Evolutionary conservation across 2,888 invertebrate genomes (phyloP), one percentile per base, ranked within the genome.

Genomic region (Rhimphoctona megacephalus): DNA sequence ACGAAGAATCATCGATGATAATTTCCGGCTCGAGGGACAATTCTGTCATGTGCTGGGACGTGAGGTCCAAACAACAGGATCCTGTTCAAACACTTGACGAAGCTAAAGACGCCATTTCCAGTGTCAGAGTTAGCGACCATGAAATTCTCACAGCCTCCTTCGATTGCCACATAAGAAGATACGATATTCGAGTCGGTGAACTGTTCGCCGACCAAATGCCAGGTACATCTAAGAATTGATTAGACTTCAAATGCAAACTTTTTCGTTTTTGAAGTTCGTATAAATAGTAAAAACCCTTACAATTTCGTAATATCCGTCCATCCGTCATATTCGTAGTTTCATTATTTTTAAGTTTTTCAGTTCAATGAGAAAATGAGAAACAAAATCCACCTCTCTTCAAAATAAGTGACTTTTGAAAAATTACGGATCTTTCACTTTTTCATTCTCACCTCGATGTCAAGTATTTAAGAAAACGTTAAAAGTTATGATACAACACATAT

Each of bases 21-120:
- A 95, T 99, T 43, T 99, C 99, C 2, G 99, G 99, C 0, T 98
- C 99, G 17, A 96, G 98, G 78, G 99, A 99, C 94, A 98, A 99
- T 92, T 97, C 97, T 0, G 97, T 99, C 0, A 97, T 97, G 95
- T 97, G 97, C 90, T 99, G 99, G 98, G 99, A 99, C 94, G 95
- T 96, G 46, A 95, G 97, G 88, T 96, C 96, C 0, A 95, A 96
- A 79, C 96, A 96, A 77, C 95, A 96, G 74, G 97, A 97, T 83
- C 97, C 98, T 0, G 96, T 98, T 43, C 98, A 98, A 95, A 95
- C 96, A 39, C 95, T 99, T 92, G 97, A 97, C 94, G 99, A 99
- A 90, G 99, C 99, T 0, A 99, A 98, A 94, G 99, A 99, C 94
- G 97, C 98, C 88, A 96, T 98, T 88, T 97, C 97, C 0, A 96